phyloP scores from a whole-genome alignment of 2,113 vertebrate species.

The Cyphomyrus plagiostoma region DNA sequence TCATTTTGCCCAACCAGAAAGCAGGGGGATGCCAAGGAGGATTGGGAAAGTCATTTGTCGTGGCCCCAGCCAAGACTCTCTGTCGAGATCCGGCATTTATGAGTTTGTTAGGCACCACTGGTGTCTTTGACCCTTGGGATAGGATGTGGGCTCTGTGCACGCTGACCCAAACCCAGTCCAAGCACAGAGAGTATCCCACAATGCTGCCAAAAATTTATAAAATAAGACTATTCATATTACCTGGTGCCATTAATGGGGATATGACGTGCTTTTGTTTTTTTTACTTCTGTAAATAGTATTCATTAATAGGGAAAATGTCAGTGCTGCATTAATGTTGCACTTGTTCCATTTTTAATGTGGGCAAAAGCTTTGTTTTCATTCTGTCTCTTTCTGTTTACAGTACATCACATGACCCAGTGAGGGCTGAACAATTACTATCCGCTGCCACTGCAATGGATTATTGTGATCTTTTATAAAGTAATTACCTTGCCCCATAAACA shows the following conservation, averaged over 20 bases:
- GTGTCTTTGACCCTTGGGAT: not conserved
- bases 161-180: not conserved
- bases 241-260: not conserved
- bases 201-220: not conserved
- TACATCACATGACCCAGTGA: not conserved
- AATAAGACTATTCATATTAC: not conserved
- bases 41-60: not conserved
- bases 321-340: not conserved
- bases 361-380: constrained; percentile 8
- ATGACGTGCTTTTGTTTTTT: not conserved
- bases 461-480: constrained; percentile 6
- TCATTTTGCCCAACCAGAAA: constrained; percentile 8
- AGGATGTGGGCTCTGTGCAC: not conserved
- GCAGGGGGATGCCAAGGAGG: not conserved
- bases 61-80: not conserved
- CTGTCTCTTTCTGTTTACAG: not conserved
- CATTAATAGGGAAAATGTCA: not conserved
- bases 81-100: not conserved
- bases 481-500: constrained; percentile 1
- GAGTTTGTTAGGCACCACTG: not conserved
- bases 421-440: not conserved
- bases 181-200: not conserved
- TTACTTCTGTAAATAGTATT: not conserved
- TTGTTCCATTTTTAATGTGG: not conserved
- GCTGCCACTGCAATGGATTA: not conserved